Conservation (phyloP, 1,140 invertebrate genomes). For the Melitaea cinxia region DNA sequence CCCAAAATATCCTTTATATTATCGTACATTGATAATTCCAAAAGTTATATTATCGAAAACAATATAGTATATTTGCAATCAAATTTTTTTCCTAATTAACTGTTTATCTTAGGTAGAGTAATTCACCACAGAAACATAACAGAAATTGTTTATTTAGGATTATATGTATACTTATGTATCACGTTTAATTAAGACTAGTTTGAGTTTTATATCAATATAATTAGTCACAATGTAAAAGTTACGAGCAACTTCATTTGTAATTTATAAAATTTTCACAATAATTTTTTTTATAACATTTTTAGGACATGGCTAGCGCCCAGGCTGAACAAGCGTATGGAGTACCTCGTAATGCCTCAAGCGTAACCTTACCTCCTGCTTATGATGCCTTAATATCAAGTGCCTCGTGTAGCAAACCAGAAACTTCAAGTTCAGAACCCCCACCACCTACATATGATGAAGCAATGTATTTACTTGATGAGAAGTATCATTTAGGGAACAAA, state of each 20-base stretch:
- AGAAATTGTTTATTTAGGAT: too few relatives aligned
- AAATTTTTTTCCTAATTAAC: too few relatives aligned
- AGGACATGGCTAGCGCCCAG: constrained; percentile 82
- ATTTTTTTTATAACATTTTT: constrained; percentile 34
- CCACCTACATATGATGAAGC: constrained; percentile 84
- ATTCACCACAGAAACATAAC: too few relatives aligned
- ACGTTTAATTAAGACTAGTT: too few relatives aligned
- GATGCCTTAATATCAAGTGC: constrained; percentile 79
- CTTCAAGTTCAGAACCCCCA: constrained; percentile 78
- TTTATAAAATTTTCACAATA: not conserved
- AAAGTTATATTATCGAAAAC: not conserved
- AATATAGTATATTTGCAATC: not conserved
- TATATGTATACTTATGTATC: too few relatives aligned
- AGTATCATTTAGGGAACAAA: constrained; percentile 60
- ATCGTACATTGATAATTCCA: too few relatives aligned
- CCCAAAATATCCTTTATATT: constrained; percentile 25
- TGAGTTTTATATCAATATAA: too few relatives aligned
- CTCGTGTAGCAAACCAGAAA: constrained; percentile 65
- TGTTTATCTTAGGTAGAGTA: too few relatives aligned
- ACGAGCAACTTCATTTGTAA: too few relatives aligned
- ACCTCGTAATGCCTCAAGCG: constrained; percentile 79
- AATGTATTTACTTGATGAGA: constrained; percentile 82
- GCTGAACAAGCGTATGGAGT: constrained; percentile 77
- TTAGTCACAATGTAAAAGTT: too few relatives aligned
- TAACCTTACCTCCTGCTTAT: constrained; percentile 83